Base-by-base conservation (phyloP, 2,113 vertebrate genomes). In the Pongo pygmaeus region DNA sequence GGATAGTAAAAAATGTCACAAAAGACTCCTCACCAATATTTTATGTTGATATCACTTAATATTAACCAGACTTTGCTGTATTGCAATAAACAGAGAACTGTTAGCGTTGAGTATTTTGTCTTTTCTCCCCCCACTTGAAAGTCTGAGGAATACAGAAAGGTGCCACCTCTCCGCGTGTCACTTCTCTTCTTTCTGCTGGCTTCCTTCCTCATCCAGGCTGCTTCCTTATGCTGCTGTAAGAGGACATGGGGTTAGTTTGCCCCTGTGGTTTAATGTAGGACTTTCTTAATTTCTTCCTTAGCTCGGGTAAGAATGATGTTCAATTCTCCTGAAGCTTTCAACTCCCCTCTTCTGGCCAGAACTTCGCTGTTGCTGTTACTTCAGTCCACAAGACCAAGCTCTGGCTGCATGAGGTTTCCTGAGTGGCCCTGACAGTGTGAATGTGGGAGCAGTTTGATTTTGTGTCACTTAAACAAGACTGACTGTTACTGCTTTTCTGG, bases 21-120 rank as follows among this genome's bases (percentile, higher is more conserved):
- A 99, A 99, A 97, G 99, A 99, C 98, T 98, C 98, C 98, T 98
- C 99, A 97, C 99, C 99, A 99, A 96, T 98, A 99, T 98, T 99
- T 99, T 98, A 98, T 98, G 99, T 99, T 99, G 99, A 98, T 98
- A 99, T 99, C 99, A 99, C 99, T 98, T 98, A 99, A 99, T 99
- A 99, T 99, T 99, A 99, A 99, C 99, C 99, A 98, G 98, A 99
- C 99, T 99, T 99, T 99, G 99, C 99, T 99, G 99, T 99, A 99
- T 99, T 99, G 99, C 99, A 99, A 99, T 99, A 99, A 99, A 99
- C 99, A 99, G 99, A 99, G 99, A 99, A 99, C 99, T 99, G 99
- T 99, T 99, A 99, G 98, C 99, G 98, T 93, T 90, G 93, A 32
- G 96, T 59, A 57, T 92, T 79, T 94, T 96, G 92, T 97, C 92